phyloP scores from a whole-genome alignment of 92 coral and sea anemone genomes.

The Montipora capitata region DNA sequence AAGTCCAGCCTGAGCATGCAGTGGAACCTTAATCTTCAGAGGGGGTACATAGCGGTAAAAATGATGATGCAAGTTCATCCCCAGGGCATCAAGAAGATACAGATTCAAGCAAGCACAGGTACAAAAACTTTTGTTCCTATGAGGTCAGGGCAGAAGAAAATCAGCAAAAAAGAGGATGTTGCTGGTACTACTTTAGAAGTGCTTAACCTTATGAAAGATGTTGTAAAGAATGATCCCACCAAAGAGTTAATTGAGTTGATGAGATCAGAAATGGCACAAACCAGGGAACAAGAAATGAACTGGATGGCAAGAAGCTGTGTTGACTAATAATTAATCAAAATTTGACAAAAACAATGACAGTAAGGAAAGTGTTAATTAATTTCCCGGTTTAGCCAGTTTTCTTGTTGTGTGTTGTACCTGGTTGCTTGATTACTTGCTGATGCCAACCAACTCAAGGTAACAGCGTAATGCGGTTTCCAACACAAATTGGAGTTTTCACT shows the following conservation, averaged over 20 bases:
- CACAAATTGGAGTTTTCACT: too few species aligned
- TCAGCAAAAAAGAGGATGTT: not conserved
- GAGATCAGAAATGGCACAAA: conserved; percentile 34
- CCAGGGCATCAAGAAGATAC: not conserved
- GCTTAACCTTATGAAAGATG: conserved; percentile 32
- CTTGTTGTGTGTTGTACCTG: too few species aligned
- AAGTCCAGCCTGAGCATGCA: conserved; percentile 19
- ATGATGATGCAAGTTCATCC: conserved; percentile 4
- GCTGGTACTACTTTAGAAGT: conserved; percentile 28
- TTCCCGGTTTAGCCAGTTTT: too few species aligned
- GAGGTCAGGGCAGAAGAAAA: not conserved
- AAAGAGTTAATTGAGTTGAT: conserved; percentile 31
- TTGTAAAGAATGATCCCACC: conserved; percentile 37
- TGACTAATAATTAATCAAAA: too few species aligned
- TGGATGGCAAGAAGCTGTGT: too few species aligned
- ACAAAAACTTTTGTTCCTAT: not conserved
- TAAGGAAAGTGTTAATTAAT: too few species aligned
- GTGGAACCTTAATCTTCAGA: conserved; percentile 43
- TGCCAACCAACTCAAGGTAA: too few species aligned
- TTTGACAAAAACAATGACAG: too few species aligned
- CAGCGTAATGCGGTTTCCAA: too few species aligned
- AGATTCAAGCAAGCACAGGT: not conserved
- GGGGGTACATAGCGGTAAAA: not conserved
- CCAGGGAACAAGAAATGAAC: conserved; percentile 29
- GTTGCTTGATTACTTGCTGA: too few species aligned